Evolutionary conservation across 2,797 vertebrate genomes (phyloP), one percentile per base, ranked within the genome.

Genomic region (Lithobates pipiens): DNA sequence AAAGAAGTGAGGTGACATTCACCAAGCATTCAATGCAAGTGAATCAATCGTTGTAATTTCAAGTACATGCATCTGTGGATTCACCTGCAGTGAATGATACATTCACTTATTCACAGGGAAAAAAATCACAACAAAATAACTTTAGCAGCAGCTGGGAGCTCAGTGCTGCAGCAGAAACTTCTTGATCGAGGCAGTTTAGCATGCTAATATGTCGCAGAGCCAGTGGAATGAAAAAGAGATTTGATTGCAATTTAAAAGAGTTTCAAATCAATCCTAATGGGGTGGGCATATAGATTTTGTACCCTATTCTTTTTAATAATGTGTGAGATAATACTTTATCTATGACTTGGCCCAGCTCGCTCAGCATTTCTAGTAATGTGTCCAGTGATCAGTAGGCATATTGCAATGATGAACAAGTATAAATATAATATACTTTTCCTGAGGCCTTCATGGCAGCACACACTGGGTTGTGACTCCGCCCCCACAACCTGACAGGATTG

Each of bases 131-230:
- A 10, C 1, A 50, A 50, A 15, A 50, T 13, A 4, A 7, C 39
- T 79, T 15, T 46, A 11, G 36, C 42, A 50, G 65, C 25, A 70
- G 67, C 67, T 32, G 50, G 7, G 50, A 63, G 77, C 65, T 79
- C 65, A 69, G 65, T 50, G 27, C 10, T 73, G 39, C 70, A 72
- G 70, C 70, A 21, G 71, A 3, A 50, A 46, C 44, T 27, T 23
- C 73, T 63, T 50, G 70, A 32, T 23, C 57, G 32, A 73, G 27
- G 27, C 79, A 72, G 80, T 74, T 82, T 54, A 82, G 71, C 29
- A 82, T 83, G 81, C 69, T 83, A 83, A 76, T 83, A 83, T 75
- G 57, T 76, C 63, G 67, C 61, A 68, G 71, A 83, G 81, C 63
- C 27, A 16, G 25, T 76, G 72, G 74, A 83, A 83, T 76, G 39